Conservation (phyloP, 2,113 vertebrate genomes). For the Tragelaphus scriptus region DNA sequence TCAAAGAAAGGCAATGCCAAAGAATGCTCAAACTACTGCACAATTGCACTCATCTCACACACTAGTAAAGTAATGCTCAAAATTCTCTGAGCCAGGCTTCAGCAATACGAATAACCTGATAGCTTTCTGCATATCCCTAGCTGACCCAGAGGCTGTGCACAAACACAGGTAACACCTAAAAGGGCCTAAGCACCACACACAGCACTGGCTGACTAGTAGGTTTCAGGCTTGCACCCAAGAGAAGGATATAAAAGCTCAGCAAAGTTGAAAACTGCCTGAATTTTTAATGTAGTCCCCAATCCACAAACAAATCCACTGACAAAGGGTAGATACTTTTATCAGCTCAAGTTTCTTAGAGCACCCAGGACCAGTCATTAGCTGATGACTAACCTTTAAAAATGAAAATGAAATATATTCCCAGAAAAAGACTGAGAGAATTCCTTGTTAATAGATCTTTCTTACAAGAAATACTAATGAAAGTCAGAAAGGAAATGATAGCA, state of each 20-base stretch:
- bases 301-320: background rate
- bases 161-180: background rate
- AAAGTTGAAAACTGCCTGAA: background rate
- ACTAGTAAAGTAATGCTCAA: background rate
- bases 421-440: background rate
- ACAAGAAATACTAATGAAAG: background rate
- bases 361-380: background rate
- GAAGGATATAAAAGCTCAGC: background rate
- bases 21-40: background rate
- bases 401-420: background rate
- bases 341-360: background rate
- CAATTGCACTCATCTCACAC: background rate
- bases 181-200: background rate
- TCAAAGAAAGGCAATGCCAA: background rate
- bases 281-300: background rate
- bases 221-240: background rate
- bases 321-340: background rate
- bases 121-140: background rate
- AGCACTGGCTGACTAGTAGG: background rate
- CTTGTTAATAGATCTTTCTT: background rate
- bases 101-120: background rate
- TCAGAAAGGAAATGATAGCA: background rate
- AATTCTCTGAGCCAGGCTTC: background rate
- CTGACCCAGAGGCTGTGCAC: background rate
- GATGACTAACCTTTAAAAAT: background rate